These are phyloP conservation scores for Calypte anna DNA, from an alignment of 2,113 vertebrate genomes.

Conservation along the genomic window DNA sequence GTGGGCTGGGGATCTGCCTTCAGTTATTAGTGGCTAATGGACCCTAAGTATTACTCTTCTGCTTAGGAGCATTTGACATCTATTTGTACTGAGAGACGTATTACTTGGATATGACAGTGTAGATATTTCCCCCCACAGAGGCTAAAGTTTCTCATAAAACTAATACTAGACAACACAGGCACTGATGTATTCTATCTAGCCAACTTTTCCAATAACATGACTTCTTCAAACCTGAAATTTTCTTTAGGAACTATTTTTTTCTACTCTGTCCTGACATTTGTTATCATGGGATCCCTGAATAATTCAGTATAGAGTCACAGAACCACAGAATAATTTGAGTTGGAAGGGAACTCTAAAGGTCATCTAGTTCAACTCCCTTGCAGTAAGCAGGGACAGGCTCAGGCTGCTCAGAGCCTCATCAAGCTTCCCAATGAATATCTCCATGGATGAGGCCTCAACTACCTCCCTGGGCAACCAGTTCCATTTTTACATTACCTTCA, in stretches of 20 bases:
- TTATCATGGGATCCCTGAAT: background rate
- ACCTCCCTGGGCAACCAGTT: too few species aligned
- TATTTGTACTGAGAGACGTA: background rate
- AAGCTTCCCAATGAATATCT: too few species aligned
- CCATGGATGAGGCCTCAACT: too few species aligned
- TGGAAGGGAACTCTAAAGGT: too few species aligned
- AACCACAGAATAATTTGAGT: too few species aligned
- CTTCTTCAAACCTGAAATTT: background rate
- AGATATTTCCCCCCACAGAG: background rate
- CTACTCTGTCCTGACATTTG: background rate
- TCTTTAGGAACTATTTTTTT: background rate
- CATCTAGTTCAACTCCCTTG: too few species aligned
- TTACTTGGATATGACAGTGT: background rate
- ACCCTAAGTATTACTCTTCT: background rate
- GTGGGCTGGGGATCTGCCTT: background rate
- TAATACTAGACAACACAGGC: background rate
- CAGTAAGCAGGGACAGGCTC: too few species aligned
- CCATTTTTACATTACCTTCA: too few species aligned
- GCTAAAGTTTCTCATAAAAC: background rate
- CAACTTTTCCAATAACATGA: background rate
- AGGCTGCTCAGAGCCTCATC: too few species aligned
- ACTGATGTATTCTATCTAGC: background rate
- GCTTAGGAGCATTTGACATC: background rate
- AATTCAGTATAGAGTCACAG: background rate
- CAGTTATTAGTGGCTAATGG: background rate